phyloP scores from a whole-genome alignment of 1,140 invertebrate species.

The Drosophila virilis region DNA sequence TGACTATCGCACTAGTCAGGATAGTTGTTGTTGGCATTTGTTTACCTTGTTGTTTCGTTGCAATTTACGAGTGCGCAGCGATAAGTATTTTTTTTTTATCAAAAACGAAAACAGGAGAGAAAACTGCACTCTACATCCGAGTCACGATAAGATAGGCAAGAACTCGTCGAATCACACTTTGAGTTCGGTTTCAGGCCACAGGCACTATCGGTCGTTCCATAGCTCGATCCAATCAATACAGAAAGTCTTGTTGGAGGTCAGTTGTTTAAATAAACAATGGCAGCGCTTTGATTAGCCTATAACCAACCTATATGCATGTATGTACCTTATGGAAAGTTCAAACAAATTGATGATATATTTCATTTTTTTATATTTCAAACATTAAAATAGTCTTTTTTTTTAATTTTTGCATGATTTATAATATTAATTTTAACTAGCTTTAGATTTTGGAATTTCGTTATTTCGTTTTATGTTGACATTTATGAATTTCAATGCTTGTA shows the following conservation, averaged over 20 bases:
- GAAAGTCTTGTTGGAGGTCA: conserved; percentile 82
- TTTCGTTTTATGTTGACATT: conserved; percentile 62
- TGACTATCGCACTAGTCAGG: conserved; percentile 58
- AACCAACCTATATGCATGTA: too few relatives aligned
- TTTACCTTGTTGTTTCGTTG: conserved; percentile 78
- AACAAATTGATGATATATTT: conserved; percentile 53
- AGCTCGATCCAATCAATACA: conserved; percentile 66
- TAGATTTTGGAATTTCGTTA: conserved; percentile 71
- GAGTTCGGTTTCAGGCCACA: conserved; percentile 39
- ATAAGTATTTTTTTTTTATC: conserved; percentile 63
- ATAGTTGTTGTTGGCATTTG: conserved; percentile 28
- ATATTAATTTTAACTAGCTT: conserved; percentile 83
- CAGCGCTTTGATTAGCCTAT: conserved; percentile 33
- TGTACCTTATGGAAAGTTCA: conserved; percentile 45
- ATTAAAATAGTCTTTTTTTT: conserved; percentile 80
- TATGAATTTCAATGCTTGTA: conserved; percentile 74
- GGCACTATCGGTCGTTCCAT: conserved; percentile 56
- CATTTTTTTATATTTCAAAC: conserved; percentile 80
- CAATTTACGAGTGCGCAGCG: conserved; percentile 75
- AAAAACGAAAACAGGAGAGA: conserved; percentile 26
- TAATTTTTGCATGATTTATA: conserved; percentile 71
- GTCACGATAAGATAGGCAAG: conserved; percentile 66
- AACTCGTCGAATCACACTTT: conserved; percentile 57
- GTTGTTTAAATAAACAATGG: conserved; percentile 73
- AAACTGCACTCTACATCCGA: conserved; percentile 78